Base-by-base conservation (phyloP, 2,797 vertebrate genomes). In the Eutrigla gurnardus region DNA sequence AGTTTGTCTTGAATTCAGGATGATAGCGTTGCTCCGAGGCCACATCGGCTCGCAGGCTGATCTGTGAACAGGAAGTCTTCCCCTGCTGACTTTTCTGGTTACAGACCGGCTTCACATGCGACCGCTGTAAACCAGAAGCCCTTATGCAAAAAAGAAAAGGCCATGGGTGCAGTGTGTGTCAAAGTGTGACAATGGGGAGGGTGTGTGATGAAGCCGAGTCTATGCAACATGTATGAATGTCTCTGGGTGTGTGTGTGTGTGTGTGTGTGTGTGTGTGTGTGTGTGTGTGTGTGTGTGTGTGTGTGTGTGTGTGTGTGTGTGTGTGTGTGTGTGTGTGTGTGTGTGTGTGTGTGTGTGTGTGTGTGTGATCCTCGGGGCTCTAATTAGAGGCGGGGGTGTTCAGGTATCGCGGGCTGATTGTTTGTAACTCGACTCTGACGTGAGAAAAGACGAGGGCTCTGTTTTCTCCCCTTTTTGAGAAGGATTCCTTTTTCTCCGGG, bases 341-440 rank as follows among this genome's bases (percentile, higher is more conserved):
- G 45, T 55, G 59, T 68, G 42, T 13, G 59, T n/a, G 69, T 57
- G 59, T 25, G 18, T 60, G 7, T 58, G 15, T 68, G 55, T 49
- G 47, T 53, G 39, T 59, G 64, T 50, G 17, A 43, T 57, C 88
- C 75, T 65, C 40, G 2, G 69, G 81, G 65, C 78, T 77, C 82
- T 82, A 89, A 90, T 89, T 86, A 85, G 84, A 79, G 86, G 47
- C 52, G 42, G 77, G 74, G 79, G 76, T 75, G 82, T 91, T 89
- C 75, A 74, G 61, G 77, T 86, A 15, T 89, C 86, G 75, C 78
- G 35, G 70, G 76, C 74, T 65, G 47, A 58, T 46, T 70, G 64
- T 69, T 62, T 86, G 90, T 75, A 86, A 90, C 78, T 47, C 0
- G 49, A 91, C 74, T 70, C 77, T 49, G 39, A 82, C 13, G 25